A percentile compares a stretch with the other conserved stretches of the same genome.
These are phyloP conservation scores for Plotosus lineatus DNA, from an alignment of 2,113 vertebrate species.

Conservation along the genomic window DNA sequence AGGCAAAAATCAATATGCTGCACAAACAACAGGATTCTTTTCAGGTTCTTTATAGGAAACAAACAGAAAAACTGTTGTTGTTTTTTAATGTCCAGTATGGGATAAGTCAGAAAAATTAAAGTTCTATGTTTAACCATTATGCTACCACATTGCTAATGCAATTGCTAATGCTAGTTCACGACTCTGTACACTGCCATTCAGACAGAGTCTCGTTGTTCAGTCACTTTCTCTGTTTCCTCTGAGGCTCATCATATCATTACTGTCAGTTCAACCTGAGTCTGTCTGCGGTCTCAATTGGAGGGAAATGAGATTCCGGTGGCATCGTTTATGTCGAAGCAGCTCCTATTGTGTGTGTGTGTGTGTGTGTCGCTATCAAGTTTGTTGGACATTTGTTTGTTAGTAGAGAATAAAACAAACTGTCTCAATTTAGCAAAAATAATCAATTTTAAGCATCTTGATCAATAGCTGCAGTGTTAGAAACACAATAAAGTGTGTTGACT, in stretches of 20 bases:
- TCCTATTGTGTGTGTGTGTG: slow-evolving; percentile 6
- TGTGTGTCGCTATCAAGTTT: slow-evolving; percentile 51
- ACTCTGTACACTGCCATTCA: slow-evolving; percentile 50
- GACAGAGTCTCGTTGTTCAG: slow-evolving; percentile 61
- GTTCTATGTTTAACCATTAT: background rate
- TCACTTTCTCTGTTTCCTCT: slow-evolving; percentile 66
- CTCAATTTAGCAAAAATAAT: slow-evolving; percentile 27
- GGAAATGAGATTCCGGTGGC: too few species aligned
- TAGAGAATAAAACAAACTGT: slow-evolving; percentile 19
- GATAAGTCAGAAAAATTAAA: slow-evolving; percentile 41
- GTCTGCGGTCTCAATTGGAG: slow-evolving; percentile 58
- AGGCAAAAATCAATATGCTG: slow-evolving; percentile 79
- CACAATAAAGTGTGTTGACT: slow-evolving; percentile 1
- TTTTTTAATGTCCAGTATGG: slow-evolving; percentile 59
- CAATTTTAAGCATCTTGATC: slow-evolving; percentile 33
- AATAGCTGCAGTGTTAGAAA: slow-evolving; percentile 50
- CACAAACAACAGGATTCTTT: slow-evolving; percentile 72
- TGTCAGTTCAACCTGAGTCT: slow-evolving; percentile 59
- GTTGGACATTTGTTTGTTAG: slow-evolving; percentile 59
- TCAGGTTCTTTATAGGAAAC: slow-evolving; percentile 76
- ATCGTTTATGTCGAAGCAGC: too few species aligned
- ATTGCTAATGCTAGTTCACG: slow-evolving; percentile 18
- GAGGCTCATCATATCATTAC: slow-evolving; percentile 49
- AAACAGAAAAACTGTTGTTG: slow-evolving; percentile 70
- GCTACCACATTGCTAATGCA: background rate